Evolutionary conservation across 2,113 vertebrate species (phyloP).

Genomic region (Oncorhynchus masou): DNA sequence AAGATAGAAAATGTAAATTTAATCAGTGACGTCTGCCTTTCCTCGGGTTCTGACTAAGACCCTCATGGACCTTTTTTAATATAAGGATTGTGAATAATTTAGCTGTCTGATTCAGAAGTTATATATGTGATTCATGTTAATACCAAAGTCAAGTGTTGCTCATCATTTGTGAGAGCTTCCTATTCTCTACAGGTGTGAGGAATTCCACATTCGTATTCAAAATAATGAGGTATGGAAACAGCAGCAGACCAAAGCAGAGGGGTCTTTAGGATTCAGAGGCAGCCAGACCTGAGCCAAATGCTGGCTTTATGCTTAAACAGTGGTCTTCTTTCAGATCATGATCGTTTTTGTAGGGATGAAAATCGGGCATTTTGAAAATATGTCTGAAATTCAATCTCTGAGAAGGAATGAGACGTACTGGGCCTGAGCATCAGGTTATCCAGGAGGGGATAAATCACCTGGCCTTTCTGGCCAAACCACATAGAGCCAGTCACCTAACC

Average conservation of each 20-base stretch:
- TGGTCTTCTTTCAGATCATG: too few relatives aligned
- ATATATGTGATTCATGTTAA: background rate
- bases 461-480: background rate
- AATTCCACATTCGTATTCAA: background rate
- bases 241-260: background rate
- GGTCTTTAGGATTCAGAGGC: background rate
- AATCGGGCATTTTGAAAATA: too few relatives aligned
- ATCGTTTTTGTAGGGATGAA: too few relatives aligned
- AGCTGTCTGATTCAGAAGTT: slow-evolving; percentile 1
- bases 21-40: background rate
- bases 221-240: background rate
- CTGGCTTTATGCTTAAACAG: too few relatives aligned
- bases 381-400: too few relatives aligned
- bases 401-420: background rate
- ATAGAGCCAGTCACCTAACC: background rate
- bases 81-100: slow-evolving; percentile 8
- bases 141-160: slow-evolving; percentile 19
- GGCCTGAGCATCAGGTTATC: background rate
- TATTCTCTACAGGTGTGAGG: background rate
- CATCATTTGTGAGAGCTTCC: background rate
- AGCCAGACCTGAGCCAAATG: background rate
- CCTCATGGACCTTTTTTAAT: slow-evolving; percentile 19
- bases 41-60: background rate
- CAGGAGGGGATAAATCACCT: background rate
- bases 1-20: background rate